Evolutionary conservation across 2,113 vertebrate genomes (phyloP).

Genomic region (Mugil cephalus): DNA sequence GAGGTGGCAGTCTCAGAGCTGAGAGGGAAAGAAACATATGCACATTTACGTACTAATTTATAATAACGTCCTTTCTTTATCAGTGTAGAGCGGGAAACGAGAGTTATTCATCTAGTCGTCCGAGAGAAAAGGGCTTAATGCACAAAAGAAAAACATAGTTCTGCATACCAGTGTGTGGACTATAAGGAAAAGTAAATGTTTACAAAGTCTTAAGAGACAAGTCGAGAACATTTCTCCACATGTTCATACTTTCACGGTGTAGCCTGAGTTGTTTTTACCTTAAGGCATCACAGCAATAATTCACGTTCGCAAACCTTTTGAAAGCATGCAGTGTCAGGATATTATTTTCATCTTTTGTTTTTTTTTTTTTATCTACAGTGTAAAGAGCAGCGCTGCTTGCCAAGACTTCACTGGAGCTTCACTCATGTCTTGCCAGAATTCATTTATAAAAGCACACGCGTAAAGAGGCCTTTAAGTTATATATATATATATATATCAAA

Average conservation of each 20-base stretch:
- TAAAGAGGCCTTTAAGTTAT: conserved; percentile 37
- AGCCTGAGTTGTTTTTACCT: conserved; percentile 60
- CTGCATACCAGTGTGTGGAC: conserved; percentile 4
- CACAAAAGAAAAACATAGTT: background rate
- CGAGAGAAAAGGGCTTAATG: background rate
- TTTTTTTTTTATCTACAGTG: conserved; percentile 47
- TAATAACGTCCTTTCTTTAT: background rate
- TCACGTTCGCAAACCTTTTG: conserved; percentile 46
- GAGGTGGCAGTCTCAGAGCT: conserved; percentile 91
- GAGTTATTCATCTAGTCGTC: background rate
- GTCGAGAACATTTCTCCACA: conserved; percentile 21
- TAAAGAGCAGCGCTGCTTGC: conserved; percentile 44
- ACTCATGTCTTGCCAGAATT: conserved; percentile 72
- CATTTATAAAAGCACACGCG: conserved; percentile 50
- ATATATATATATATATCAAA: too few relatives aligned
- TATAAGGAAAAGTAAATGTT: conserved; percentile 41
- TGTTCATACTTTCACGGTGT: conserved; percentile 49
- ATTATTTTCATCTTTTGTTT: conserved; percentile 50
- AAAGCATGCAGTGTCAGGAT: conserved; percentile 62
- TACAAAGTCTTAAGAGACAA: conserved; percentile 30
- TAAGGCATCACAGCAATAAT: conserved; percentile 53
- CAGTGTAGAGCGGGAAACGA: background rate
- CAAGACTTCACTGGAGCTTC: conserved; percentile 55
- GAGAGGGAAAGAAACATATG: conserved; percentile 5
- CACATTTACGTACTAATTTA: conserved; percentile 11